phyloP scores from a whole-genome alignment of 2,797 vertebrate species.

The Percopsis omiscomaycus region DNA sequence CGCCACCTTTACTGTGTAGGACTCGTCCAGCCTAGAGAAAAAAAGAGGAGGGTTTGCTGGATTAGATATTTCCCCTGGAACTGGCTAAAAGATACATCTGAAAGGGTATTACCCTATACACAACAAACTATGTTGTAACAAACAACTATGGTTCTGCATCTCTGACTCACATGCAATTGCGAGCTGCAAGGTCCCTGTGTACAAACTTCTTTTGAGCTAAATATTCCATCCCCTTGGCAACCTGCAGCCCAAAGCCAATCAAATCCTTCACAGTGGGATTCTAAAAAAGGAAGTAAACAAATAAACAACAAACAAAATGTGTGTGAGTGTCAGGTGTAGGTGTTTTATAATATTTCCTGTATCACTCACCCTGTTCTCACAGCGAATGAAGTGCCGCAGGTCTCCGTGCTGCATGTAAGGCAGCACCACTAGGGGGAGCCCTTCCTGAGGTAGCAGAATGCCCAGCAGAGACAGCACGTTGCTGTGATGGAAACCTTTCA shows the following conservation, averaged over 20 bases:
- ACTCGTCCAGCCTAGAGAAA: slow-evolving; percentile 88
- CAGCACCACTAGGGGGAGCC: slow-evolving; percentile 90
- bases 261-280: slow-evolving; percentile 96
- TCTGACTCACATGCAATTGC: slow-evolving; percentile 95
- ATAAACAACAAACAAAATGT: background rate
- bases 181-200: slow-evolving; percentile 94
- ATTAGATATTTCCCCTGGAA: background rate
- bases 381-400: slow-evolving; percentile 91
- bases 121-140: background rate
- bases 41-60: background rate
- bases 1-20: slow-evolving; percentile 93
- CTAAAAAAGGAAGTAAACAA: slow-evolving; percentile 61
- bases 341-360: background rate
- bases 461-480: slow-evolving; percentile 93
- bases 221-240: slow-evolving; percentile 95
- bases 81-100: background rate
- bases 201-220: slow-evolving; percentile 96
- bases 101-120: background rate
- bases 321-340: too few species aligned
- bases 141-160: background rate
- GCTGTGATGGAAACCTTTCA: slow-evolving; percentile 92
- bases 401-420: slow-evolving; percentile 97
- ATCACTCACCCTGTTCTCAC: slow-evolving; percentile 82
- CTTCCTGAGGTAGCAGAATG: slow-evolving; percentile 85
- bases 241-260: slow-evolving; percentile 94